Conservation (phyloP, 2,797 vertebrate genomes). For the Neosilurus mollespiculum region DNA sequence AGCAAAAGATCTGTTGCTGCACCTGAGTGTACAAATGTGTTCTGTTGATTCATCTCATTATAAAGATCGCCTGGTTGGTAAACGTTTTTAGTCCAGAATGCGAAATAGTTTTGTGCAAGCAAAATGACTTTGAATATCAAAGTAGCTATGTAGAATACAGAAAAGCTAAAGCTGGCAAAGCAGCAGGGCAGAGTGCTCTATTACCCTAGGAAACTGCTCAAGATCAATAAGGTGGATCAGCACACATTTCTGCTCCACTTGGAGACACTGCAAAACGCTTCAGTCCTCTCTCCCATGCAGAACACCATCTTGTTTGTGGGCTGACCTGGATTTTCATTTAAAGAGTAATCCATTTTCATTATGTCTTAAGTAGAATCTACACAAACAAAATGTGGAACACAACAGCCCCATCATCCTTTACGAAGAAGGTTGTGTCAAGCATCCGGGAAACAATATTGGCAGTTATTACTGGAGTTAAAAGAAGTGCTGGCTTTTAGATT, state of each 20-base stretch:
- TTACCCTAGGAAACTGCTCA: conserved; percentile 39
- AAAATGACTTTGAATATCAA: conserved; percentile 36
- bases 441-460: conserved; percentile 34
- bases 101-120: not conserved
- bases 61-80: not conserved
- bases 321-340: conserved; percentile 42
- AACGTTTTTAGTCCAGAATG: not conserved
- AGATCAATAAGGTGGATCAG: conserved; percentile 42
- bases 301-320: conserved; percentile 28
- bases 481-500: conserved; percentile 33
- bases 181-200: conserved; percentile 37
- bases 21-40: not conserved
- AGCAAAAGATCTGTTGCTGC: not conserved
- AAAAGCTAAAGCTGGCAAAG: conserved; percentile 29
- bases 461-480: conserved; percentile 25
- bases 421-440: conserved; percentile 32
- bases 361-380: conserved; percentile 43
- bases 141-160: conserved; percentile 41
- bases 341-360: conserved; percentile 54
- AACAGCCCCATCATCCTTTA: conserved; percentile 21
- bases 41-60: conserved; percentile 12
- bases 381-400: conserved; percentile 39
- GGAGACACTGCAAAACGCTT: conserved; percentile 32
- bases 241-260: conserved; percentile 29
- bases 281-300: conserved; percentile 17